These are phyloP conservation scores for Grus americana DNA, from an alignment of 2,113 vertebrate genomes.

Conservation along the genomic window DNA sequence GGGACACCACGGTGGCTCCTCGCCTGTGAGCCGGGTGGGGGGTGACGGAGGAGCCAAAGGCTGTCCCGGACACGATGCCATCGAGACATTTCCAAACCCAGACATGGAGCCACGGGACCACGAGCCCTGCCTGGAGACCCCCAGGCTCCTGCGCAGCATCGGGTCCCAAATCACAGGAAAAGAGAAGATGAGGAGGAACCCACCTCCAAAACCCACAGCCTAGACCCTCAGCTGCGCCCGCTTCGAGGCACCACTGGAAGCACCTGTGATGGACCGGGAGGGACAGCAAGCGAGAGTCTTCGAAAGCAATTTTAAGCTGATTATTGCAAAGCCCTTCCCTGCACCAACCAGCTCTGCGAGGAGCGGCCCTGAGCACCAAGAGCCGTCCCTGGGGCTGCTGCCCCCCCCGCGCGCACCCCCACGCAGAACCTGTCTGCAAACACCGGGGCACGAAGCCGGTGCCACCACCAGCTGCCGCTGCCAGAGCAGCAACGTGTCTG, in stretches of 20 bases:
- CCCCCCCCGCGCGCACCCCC: not conserved
- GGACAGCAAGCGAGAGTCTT: no score
- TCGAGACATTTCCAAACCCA: not conserved
- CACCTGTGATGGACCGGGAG: not conserved
- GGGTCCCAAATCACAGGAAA: not conserved
- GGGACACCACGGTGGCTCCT: not conserved
- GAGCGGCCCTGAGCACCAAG: not conserved
- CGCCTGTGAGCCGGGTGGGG: not conserved
- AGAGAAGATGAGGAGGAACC: not conserved
- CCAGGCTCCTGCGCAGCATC: not conserved
- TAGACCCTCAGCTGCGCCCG: not conserved
- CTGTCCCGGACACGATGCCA: fast-evolving
- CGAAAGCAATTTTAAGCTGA: not conserved
- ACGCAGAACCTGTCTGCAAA: not conserved
- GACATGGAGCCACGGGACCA: not conserved
- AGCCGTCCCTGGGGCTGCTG: not conserved
- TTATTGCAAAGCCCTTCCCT: not conserved
- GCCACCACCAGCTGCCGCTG: not conserved
- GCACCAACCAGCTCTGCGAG: fast-evolving
- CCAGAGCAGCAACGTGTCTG: not conserved
- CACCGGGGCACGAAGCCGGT: fast-evolving
- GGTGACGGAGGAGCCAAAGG: not conserved
- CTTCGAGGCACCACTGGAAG: not conserved
- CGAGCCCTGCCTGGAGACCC: not conserved
- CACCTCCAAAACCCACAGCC: not conserved